These are phyloP conservation scores for Notarius lentiginosus DNA, from an alignment of 2,113 vertebrate genomes.

Conservation along the genomic window DNA sequence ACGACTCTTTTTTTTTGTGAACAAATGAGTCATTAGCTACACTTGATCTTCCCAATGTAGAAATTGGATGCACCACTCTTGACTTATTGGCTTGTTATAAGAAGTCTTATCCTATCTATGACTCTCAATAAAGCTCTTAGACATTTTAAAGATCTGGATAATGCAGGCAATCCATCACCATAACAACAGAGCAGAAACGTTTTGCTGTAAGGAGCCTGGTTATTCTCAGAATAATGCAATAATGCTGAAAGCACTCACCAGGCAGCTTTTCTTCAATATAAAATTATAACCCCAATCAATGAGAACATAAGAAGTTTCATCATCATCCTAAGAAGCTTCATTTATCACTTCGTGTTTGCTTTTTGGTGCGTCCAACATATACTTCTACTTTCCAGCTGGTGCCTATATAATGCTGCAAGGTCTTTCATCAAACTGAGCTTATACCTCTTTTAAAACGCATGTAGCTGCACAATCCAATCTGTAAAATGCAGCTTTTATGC, in stretches of 20 bases:
- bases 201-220: conserved; percentile 33
- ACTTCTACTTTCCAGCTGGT: neutral
- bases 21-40: conserved; percentile 10
- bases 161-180: conserved; percentile 26
- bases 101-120: neutral
- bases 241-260: conserved; percentile 8
- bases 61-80: neutral
- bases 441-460: neutral
- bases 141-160: conserved; percentile 32
- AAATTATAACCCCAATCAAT: conserved; percentile 49
- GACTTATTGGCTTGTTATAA: conserved; percentile 7
- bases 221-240: conserved; percentile 45
- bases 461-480: neutral
- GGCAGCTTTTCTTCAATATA: conserved; percentile 37
- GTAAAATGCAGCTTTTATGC: conserved; percentile 36
- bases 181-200: conserved; percentile 36
- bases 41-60: neutral
- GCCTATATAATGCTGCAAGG: neutral
- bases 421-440: conserved; percentile 23
- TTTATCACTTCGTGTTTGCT: conserved; percentile 18
- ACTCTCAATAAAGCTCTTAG: conserved; percentile 28
- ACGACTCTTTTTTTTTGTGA: neutral
- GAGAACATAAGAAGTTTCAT: conserved; percentile 42
- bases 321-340: conserved; percentile 13
- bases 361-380: neutral